Conservation (phyloP, 2,113 vertebrate genomes). For the Syrrhaptes paradoxus region DNA sequence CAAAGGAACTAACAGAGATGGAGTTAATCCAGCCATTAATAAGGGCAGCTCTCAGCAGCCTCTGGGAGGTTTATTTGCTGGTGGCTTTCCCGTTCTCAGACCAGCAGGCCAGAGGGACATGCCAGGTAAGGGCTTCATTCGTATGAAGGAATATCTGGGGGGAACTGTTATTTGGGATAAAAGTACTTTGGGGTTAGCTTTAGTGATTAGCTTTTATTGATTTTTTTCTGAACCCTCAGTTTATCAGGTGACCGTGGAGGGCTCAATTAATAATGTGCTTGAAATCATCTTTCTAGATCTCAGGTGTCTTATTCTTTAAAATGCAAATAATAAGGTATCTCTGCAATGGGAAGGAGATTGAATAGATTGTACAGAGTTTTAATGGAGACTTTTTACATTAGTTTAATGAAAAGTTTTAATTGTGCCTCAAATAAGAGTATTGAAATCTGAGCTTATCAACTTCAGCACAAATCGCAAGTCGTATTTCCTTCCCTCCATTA, state of each 20-base stretch:
- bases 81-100: constrained; percentile 91
- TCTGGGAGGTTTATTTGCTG: constrained; percentile 90
- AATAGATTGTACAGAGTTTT: neutral
- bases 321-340: neutral
- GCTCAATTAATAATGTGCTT: neutral
- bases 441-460: neutral
- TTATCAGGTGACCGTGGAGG: neutral
- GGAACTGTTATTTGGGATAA: neutral
- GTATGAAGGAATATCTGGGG: neutral
- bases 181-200: neutral
- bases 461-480: neutral
- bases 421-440: neutral
- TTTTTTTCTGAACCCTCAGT: neutral
- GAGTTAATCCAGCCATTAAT: constrained; percentile 52
- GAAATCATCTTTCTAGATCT: neutral
- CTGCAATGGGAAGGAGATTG: neutral
- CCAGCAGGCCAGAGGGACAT: constrained; percentile 87
- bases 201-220: neutral
- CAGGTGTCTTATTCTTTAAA: neutral
- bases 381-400: neutral
- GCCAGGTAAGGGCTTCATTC: constrained; percentile 72
- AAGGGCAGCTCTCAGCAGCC: constrained; percentile 71
- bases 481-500: neutral
- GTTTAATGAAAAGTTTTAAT: neutral
- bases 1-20: constrained; percentile 77